Percentiles rank a stretch among this genome's conserved stretches.
phyloP scores from a whole-genome alignment of 2,888 invertebrate species.

The Griposia aprilina region DNA sequence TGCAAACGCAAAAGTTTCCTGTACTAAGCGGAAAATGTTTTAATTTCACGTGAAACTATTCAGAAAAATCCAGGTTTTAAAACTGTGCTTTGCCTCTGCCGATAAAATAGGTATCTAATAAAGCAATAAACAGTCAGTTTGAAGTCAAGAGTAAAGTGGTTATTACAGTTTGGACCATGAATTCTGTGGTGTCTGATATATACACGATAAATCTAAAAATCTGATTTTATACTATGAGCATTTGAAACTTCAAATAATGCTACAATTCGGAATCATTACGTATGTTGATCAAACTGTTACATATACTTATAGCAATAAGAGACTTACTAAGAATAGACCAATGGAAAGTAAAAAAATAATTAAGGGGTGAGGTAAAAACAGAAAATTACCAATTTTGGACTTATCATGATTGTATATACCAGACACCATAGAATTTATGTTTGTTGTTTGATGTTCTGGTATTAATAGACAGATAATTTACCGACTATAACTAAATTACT shows the following conservation, averaged over 20 bases:
- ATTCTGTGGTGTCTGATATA: background rate
- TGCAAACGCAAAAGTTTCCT: constrained; percentile 21
- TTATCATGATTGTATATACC: no score
- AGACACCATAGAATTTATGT: constrained; percentile 5
- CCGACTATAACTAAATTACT: constrained; percentile 58
- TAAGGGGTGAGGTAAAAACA: no score
- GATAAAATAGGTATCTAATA: background rate
- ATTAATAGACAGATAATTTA: constrained; percentile 48
- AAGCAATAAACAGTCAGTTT: constrained; percentile 16
- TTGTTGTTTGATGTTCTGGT: constrained; percentile 37
- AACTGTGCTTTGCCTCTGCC: background rate
- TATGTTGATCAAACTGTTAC: no score
- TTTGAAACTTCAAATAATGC: no score
- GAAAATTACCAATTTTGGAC: no score
- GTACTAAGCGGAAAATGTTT: constrained; percentile 4
- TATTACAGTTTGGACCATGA: constrained; percentile 25
- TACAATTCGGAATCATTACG: no score
- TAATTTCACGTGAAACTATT: constrained; percentile 12
- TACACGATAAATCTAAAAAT: no score
- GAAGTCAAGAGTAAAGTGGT: constrained; percentile 4
- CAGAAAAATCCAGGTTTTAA: background rate
- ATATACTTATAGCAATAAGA: no score
- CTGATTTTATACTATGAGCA: no score
- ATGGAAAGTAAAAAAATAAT: no score
- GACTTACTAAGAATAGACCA: no score